These are phyloP conservation scores for Daktulosphaira vitifoliae DNA, from an alignment of 1,140 invertebrate genomes.

Conservation along the genomic window DNA sequence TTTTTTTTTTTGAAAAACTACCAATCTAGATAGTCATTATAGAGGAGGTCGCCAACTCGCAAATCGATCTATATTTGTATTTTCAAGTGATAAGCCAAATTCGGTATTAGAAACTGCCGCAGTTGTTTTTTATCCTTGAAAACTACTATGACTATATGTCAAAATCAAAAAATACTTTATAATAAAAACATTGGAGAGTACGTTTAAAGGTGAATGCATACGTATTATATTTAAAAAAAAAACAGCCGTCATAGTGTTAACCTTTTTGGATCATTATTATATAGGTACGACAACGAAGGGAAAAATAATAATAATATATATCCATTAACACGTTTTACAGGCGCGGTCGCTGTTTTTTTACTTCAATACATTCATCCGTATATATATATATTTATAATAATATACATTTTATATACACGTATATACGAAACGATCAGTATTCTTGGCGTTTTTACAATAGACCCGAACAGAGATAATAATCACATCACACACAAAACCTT, in stretches of 20 bases:
- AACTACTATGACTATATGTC: too few relatives aligned
- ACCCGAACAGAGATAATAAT: constrained; percentile 12
- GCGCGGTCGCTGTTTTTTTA: constrained; percentile 25
- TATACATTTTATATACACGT: neutral
- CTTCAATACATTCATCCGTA: neutral
- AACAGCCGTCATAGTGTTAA: constrained; percentile 3
- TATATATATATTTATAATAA: neutral
- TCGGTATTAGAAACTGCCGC: too few relatives aligned
- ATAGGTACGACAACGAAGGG: neutral
- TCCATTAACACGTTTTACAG: constrained; percentile 32
- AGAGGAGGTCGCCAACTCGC: too few relatives aligned
- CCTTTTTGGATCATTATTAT: constrained; percentile 1
- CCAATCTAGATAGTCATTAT: too few relatives aligned
- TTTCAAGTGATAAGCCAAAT: too few relatives aligned
- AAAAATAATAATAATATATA: constrained; percentile 19
- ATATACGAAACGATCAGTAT: constrained; percentile 21
- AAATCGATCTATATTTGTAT: too few relatives aligned
- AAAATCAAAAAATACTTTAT: too few relatives aligned
- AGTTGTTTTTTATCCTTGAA: too few relatives aligned
- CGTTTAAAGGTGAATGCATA: too few relatives aligned
- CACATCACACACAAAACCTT: constrained; percentile 4
- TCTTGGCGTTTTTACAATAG: constrained; percentile 22
- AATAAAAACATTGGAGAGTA: too few relatives aligned
- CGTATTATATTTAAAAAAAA: too few relatives aligned
- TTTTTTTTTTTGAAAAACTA: too few relatives aligned